These are phyloP conservation scores for Sus scrofa DNA, from an alignment of 2,113 vertebrate species.

Conservation along the genomic window T2T-Sscrofa CM000824.6:36249001-36249500, in stretches of 20 bases:
- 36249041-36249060: constrained; percentile 49
- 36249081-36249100: neutral
- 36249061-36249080: constrained; percentile 33
- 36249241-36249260: too few relatives aligned
- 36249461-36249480: neutral
- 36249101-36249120: neutral
- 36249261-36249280: too few relatives aligned
- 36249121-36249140: neutral
- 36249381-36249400: neutral
- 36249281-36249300: too few relatives aligned
- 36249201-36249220: neutral
- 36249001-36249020: constrained; percentile 64
- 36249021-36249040: constrained; percentile 53
- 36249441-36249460: neutral
- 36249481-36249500: neutral
- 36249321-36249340: too few relatives aligned
- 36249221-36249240: too few relatives aligned
- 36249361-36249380: neutral
- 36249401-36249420: neutral
- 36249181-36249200: neutral
- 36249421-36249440: neutral
- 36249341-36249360: neutral
- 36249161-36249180: neutral
- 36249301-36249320: too few relatives aligned
- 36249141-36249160: neutral